Evolutionary conservation across 2,113 vertebrate species (phyloP).

Genomic region (Fregata magnificens): DNA sequence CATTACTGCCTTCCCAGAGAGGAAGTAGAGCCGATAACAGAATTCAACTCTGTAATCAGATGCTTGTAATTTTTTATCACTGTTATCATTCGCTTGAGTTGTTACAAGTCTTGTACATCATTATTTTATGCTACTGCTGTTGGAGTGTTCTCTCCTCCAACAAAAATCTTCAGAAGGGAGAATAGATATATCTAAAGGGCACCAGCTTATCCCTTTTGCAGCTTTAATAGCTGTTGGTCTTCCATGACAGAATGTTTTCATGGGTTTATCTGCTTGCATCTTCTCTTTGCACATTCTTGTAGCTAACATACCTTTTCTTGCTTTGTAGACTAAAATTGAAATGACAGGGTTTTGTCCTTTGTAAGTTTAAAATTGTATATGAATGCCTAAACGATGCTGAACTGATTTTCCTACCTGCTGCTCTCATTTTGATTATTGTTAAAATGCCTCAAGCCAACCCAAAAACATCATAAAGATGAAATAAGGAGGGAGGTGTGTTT

Average conservation of each 20-base stretch:
- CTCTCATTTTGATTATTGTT: neutral
- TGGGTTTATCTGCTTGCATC: neutral
- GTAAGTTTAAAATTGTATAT: neutral
- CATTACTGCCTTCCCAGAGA: neutral
- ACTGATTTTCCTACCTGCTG: constrained; percentile 13
- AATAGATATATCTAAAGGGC: neutral
- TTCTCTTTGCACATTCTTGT: neutral
- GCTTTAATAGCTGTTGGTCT: neutral
- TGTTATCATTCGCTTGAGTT: neutral
- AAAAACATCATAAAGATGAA: neutral
- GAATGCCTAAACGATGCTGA: neutral
- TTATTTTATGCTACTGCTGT: neutral
- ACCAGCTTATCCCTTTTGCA: neutral
- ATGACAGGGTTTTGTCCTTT: neutral
- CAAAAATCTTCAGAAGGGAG: neutral
- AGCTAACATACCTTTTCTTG: neutral
- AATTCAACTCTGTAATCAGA: neutral
- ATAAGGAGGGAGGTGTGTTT: neutral
- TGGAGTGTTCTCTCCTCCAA: neutral
- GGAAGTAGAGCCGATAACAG: neutral
- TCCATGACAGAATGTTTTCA: neutral
- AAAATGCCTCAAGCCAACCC: neutral
- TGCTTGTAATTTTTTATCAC: neutral
- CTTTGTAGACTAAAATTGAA: neutral
- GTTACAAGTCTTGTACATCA: neutral